A percentile compares a stretch with the other conserved stretches of the same genome.
phyloP scores from a whole-genome alignment of 2,797 vertebrate species.

The Mastacembelus armatus region DNA sequence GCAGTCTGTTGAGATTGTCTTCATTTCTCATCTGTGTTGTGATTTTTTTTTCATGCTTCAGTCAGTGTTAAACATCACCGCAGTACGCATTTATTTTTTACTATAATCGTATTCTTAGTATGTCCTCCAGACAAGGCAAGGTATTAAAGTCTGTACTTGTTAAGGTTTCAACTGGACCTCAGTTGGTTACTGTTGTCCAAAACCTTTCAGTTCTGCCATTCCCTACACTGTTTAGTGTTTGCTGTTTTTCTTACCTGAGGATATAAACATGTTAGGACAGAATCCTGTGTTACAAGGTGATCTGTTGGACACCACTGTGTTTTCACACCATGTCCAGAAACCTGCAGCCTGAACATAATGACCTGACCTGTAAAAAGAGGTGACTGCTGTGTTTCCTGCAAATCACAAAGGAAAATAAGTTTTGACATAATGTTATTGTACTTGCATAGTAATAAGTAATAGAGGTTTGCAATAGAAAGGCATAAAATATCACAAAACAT shows the following conservation, averaged over 20 bases:
- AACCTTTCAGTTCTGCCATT: slow-evolving; percentile 6
- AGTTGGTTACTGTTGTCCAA: slow-evolving; percentile 5
- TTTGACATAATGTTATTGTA: background rate
- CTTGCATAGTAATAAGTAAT: background rate
- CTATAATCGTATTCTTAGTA: background rate
- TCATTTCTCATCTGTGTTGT: slow-evolving; percentile 9
- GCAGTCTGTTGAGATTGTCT: background rate
- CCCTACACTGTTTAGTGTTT: slow-evolving; percentile 49
- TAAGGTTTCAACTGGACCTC: slow-evolving; percentile 9
- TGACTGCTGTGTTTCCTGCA: background rate
- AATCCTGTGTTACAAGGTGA: slow-evolving; percentile 75
- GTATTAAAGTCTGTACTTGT: background rate
- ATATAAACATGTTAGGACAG: slow-evolving; percentile 81
- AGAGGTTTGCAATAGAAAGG: background rate
- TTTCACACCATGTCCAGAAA: slow-evolving; percentile 23
- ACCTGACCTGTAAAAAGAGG: slow-evolving; percentile 18
- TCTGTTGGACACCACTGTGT: slow-evolving; percentile 16
- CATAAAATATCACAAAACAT: background rate
- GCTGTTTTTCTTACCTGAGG: slow-evolving; percentile 85
- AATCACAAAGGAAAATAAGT: background rate
- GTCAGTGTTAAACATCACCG: background rate
- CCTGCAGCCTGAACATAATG: slow-evolving; percentile 11
- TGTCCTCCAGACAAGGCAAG: background rate
- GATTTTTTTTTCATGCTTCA: background rate
- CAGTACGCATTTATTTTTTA: background rate